Evolutionary conservation across 2,888 invertebrate genomes (phyloP).

Genomic region (Sphaerophoria taeniata): DNA sequence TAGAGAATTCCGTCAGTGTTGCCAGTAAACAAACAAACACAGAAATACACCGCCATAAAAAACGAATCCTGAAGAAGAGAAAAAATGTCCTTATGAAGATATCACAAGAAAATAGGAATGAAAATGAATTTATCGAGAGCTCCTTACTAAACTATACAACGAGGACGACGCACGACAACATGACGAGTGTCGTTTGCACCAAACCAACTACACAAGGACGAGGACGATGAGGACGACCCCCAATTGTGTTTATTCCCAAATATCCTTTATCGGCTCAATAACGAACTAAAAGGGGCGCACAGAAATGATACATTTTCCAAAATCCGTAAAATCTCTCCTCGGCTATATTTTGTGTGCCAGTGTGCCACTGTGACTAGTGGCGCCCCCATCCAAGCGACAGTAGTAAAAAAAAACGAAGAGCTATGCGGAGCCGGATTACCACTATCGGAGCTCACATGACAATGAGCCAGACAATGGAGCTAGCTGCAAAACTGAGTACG

Average conservation of each 20-base stretch:
- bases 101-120: conserved; percentile 38
- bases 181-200: conserved; percentile 48
- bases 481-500: neutral
- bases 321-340: conserved; percentile 66
- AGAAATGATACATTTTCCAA: conserved; percentile 69
- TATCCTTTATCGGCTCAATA: conserved; percentile 74
- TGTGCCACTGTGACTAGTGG: conserved; percentile 12
- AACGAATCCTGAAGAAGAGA: conserved; percentile 23
- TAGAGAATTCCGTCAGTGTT: neutral
- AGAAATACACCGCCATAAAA: conserved; percentile 19
- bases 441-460: conserved; percentile 65
- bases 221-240: conserved; percentile 48
- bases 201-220: neutral
- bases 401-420: conserved; percentile 18
- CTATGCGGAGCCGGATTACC: conserved; percentile 64
- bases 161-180: conserved; percentile 30
- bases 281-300: conserved; percentile 71
- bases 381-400: conserved; percentile 36
- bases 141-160: conserved; percentile 27
- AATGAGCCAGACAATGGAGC: conserved; percentile 20
- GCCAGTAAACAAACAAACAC: neutral
- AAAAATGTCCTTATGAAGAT: conserved; percentile 50
- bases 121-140: conserved; percentile 50
- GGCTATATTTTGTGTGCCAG: conserved; percentile 1
- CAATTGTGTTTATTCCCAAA: conserved; percentile 73